These are phyloP conservation scores for Paradisaea rubra DNA, from an alignment of 2,113 vertebrate species.

Conservation along the genomic window DNA sequence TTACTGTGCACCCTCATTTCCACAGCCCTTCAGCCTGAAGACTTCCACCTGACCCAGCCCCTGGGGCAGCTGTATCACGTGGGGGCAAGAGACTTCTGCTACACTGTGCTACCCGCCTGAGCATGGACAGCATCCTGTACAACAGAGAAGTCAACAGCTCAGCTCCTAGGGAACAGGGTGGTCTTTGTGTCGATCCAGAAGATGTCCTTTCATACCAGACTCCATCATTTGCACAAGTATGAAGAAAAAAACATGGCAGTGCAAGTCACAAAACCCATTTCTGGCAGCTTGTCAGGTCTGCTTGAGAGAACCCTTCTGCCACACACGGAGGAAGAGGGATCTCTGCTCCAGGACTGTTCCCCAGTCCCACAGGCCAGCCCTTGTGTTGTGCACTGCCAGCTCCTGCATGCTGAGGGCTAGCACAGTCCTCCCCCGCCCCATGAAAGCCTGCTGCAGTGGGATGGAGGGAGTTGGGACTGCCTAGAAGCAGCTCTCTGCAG, in stretches of 20 bases:
- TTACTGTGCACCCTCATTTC: background rate
- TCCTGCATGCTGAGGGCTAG: background rate
- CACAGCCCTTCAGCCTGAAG: background rate
- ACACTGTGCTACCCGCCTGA: rapidly evolving
- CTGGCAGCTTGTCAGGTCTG: background rate
- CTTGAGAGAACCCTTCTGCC: background rate
- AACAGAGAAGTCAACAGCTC: background rate
- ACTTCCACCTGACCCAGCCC: background rate
- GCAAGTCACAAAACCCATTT: background rate
- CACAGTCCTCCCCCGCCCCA: background rate
- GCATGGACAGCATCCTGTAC: background rate
- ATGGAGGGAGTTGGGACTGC: background rate
- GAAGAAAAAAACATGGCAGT: background rate
- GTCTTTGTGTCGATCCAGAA: background rate
- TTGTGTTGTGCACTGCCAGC: background rate
- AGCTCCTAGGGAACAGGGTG: background rate
- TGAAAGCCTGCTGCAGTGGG: background rate
- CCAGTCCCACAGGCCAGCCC: background rate
- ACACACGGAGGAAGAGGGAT: background rate
- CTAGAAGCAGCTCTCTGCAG: background rate
- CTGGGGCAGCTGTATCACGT: background rate
- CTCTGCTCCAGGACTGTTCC: background rate
- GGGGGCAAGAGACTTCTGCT: background rate
- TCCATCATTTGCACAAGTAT: background rate
- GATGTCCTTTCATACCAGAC: background rate